Base-by-base conservation (phyloP, 2,113 vertebrate genomes). In the Centropus bengalensis region DNA sequence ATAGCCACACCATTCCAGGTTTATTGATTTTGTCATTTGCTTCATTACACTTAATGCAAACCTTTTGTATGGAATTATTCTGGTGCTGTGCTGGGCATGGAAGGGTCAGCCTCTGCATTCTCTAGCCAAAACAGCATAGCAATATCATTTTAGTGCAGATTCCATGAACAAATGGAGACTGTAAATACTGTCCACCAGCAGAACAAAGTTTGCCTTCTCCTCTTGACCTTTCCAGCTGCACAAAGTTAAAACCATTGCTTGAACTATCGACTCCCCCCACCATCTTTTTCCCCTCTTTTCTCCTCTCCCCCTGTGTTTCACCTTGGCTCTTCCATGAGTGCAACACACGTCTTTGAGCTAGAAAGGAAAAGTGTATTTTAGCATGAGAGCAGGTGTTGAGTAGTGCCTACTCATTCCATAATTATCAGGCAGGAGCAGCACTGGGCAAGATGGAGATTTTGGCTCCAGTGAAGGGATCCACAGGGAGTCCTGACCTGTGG, bases 11-110 rank as follows among this genome's bases (percentile, higher is more conserved):
- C 88, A 92, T 97, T 97, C 96, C 94, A 82, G 67, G 97, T 96
- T 97, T 98, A 98, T 98, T 98, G 98, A 98, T 98, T 98, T 98
- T 98, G 97, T 98, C 98, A 98, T 98, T 98, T 98, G 96, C 97
- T 98, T 98, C 95, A 96, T 95, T 96, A 95, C 76, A 68, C 94
- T 96, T 96, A 96, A 96, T 96, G 86, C 82, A 95, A 95, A 96
- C 96, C 96, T 96, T 96, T 96, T 96, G 96, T 94, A 60, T 23
- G 56, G 82, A 94, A 93, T 92, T 44, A 93, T 91, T 95, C 66
- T 3, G 49, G 78, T 63, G 90, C 90, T 93, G 82, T n/a, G 62
- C 92, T 97, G 95, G 83, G 94, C 91, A 94, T 18, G 7, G 91
- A 94, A 84, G 89, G 97, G 95, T 92, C 94, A 91, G 58, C 9